Percentiles rank a stretch among this genome's conserved stretches.
These are phyloP conservation scores for Hofmannophila pseudospretella DNA, from an alignment of 2,888 invertebrate species.

Conservation along the genomic window DNA sequence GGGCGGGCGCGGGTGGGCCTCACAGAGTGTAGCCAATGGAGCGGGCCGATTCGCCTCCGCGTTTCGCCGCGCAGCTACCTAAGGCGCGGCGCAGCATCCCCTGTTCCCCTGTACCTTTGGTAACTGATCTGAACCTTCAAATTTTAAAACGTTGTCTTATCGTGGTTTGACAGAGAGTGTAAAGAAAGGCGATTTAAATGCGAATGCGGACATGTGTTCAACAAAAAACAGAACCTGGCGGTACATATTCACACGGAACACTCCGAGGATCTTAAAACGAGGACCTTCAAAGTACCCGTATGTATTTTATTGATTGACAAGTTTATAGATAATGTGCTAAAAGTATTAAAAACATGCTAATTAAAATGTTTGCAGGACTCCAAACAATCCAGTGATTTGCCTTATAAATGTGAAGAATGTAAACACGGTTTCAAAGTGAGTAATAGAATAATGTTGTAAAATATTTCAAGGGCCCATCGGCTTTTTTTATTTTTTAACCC, in stretches of 20 bases:
- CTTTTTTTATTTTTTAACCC: too few species aligned
- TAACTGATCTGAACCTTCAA: too few species aligned
- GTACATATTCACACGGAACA: constrained; percentile 33
- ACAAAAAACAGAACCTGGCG: constrained; percentile 30
- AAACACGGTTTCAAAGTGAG: constrained; percentile 65
- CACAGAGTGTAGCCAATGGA: too few species aligned
- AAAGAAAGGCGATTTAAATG: constrained; percentile 31
- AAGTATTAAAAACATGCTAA: not conserved
- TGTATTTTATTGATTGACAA: constrained; percentile 1
- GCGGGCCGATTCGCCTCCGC: too few species aligned
- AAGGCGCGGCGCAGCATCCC: too few species aligned
- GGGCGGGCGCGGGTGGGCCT: too few species aligned
- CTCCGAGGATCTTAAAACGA: constrained; percentile 9
- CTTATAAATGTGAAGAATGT: constrained; percentile 45
- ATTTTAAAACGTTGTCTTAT: too few species aligned
- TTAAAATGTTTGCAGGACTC: constrained; percentile 13
- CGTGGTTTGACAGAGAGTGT: constrained; percentile 38
- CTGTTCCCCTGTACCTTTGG: too few species aligned
- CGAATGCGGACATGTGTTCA: constrained; percentile 37
- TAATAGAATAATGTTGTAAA: too few species aligned
- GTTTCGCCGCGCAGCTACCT: too few species aligned
- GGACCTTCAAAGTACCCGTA: constrained; percentile 11
- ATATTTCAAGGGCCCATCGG: too few species aligned
- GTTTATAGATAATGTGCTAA: not conserved
- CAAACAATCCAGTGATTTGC: constrained; percentile 12